Evolutionary conservation across 2,113 vertebrate genomes (phyloP), one percentile per base, ranked within the genome.

Genomic region (Catharus minimus): DNA sequence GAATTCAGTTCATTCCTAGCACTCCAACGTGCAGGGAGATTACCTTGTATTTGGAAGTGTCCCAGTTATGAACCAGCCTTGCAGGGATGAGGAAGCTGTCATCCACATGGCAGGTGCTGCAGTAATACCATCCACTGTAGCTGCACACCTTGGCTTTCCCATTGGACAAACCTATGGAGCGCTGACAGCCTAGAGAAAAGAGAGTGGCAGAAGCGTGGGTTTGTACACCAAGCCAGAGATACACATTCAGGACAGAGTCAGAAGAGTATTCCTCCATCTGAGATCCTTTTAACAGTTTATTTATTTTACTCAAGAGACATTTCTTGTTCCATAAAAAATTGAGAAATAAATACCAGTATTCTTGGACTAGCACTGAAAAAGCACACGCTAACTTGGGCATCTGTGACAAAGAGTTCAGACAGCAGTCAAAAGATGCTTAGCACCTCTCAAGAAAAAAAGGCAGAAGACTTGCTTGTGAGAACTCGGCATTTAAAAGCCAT

Each of bases 41-140:
- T 96, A 99, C 99, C 99, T 99, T 99, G 88, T 99, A 98, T 90
- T 98, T 98, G 50, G 97, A 98, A 89, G 98, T 99, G 95, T 99
- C 99, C 99, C 99, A 99, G 97, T 99, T 99, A 97, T 99, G 99
- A 93, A 99, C 97, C 41, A 99, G 97, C 22, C 99, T 98, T 16
- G 99, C 99, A 12, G 99, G 99, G 96, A 99, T 99, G 82, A 99
- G 98, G 94, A 99, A 99, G 86, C 82, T 98, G 97, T 99, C 99
- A 67, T 99, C 99, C 95, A 98, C 98, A 0, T 99, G 99, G 97
- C 99, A 99, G 90, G 93, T 97, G 92, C 98, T 97, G 95, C 99
- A 99, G 97, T 99, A 99, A 92, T 99, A 99, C 99, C 99, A 99
- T 68, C 99, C 99, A n/a, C 99, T 99, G 96, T 99, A 99, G 96